These are phyloP conservation scores for Nephrocerus scutellatus DNA, from an alignment of 2,888 invertebrate species.

Conservation along the genomic window DNA sequence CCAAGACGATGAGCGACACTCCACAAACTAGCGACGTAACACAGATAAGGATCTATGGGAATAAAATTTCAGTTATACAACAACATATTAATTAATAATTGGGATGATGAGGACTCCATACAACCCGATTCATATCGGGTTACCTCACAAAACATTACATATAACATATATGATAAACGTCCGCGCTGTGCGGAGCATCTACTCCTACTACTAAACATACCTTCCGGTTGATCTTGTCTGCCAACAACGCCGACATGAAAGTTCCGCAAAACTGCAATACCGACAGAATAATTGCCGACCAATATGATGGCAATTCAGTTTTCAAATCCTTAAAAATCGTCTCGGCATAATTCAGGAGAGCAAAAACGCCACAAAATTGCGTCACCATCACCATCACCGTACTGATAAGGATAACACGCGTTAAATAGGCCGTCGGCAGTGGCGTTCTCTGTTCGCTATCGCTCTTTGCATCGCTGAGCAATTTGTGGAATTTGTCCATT, in stretches of 20 bases:
- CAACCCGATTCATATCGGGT: no score
- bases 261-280: slow-evolving; percentile 32
- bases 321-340: slow-evolving; percentile 26
- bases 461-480: slow-evolving; percentile 8
- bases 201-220: no score
- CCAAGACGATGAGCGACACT: slow-evolving; percentile 25
- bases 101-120: no score
- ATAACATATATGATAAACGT: no score
- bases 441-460: no score
- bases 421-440: no score
- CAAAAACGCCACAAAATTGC: slow-evolving; percentile 37
- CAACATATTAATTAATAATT: neutral
- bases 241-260: slow-evolving; percentile 26
- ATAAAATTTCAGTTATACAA: neutral
- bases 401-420: slow-evolving; percentile 23
- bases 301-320: slow-evolving; percentile 22
- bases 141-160: no score
- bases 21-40: slow-evolving; percentile 31
- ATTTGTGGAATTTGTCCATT: slow-evolving; percentile 27
- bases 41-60: slow-evolving; percentile 30
- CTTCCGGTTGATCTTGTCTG: slow-evolving; percentile 31
- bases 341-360: slow-evolving; percentile 35
- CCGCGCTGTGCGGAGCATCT: no score
- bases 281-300: slow-evolving; percentile 31
- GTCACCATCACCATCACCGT: slow-evolving; percentile 32